A percentile compares a stretch with the other conserved stretches of the same genome.
These are phyloP conservation scores for Stenotaenia linearis DNA, from an alignment of 2,888 invertebrate species.

Conservation along the genomic window DNA sequence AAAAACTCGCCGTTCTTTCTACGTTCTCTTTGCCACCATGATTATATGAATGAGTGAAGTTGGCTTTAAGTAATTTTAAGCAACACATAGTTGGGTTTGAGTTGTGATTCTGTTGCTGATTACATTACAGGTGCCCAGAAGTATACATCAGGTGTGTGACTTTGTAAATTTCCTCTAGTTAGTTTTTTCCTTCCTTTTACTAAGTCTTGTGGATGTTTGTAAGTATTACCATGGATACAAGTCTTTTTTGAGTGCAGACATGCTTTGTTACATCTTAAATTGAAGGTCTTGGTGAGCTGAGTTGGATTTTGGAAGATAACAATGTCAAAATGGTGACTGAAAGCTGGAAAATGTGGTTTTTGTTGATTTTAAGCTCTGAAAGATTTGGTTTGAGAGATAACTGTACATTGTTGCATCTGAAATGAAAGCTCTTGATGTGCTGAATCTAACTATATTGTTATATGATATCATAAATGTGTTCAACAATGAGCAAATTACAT, in stretches of 20 bases:
- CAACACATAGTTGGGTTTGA: not conserved
- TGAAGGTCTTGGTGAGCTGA: too few species aligned
- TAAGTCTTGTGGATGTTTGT: not conserved
- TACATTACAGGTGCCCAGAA: conserved; percentile 19
- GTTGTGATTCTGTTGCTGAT: not conserved
- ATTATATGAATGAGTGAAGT: not conserved
- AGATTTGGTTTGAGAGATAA: too few species aligned
- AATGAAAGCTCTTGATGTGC: too few species aligned
- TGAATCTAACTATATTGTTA: too few species aligned
- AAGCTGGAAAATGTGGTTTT: too few species aligned
- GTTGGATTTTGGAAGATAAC: too few species aligned
- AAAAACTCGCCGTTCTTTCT: not conserved
- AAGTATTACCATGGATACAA: not conserved
- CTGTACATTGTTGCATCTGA: too few species aligned
- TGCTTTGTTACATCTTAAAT: too few species aligned
- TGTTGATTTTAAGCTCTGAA: too few species aligned
- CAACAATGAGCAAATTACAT: too few species aligned
- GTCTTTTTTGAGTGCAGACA: not conserved
- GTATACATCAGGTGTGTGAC: conserved; percentile 15
- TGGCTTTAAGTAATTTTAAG: not conserved
- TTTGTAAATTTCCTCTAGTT: not conserved
- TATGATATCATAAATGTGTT: too few species aligned
- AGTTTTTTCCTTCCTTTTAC: not conserved
- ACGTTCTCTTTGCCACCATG: not conserved
- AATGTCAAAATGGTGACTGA: too few species aligned